phyloP scores from a whole-genome alignment of 1,140 invertebrate species.

The Aphaenogaster floridana region DNA sequence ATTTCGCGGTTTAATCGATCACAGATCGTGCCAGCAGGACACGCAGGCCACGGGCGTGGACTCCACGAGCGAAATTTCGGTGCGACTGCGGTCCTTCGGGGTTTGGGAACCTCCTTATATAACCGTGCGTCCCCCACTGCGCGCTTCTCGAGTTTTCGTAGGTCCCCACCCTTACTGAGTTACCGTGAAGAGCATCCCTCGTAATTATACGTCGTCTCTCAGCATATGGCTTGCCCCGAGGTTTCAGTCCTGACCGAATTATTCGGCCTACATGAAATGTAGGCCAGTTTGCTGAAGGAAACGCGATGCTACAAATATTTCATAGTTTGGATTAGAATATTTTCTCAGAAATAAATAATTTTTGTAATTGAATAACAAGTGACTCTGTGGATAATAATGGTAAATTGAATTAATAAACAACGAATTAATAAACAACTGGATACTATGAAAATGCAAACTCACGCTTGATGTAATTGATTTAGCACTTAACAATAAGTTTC shows the following conservation, averaged over 20 bases:
- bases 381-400: neutral
- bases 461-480: neutral
- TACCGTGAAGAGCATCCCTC: conserved; percentile 82
- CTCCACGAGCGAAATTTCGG: conserved; percentile 78
- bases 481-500: neutral
- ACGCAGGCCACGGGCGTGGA: neutral
- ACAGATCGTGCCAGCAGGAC: neutral
- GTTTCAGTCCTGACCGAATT: conserved; percentile 67
- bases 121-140: conserved; percentile 80
- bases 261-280: conserved; percentile 44
- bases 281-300: conserved; percentile 59
- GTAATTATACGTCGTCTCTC: conserved; percentile 83
- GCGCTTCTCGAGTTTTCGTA: conserved; percentile 62
- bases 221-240: conserved; percentile 76
- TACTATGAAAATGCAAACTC: neutral
- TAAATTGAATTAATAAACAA: neutral
- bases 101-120: conserved; percentile 82
- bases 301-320: conserved; percentile 4
- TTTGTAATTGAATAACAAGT: neutral
- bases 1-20: neutral
- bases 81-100: conserved; percentile 83
- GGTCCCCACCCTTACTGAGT: conserved; percentile 67
- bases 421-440: neutral
- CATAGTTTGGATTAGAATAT: neutral
- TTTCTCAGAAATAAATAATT: neutral